Evolutionary conservation across 2,797 vertebrate genomes (phyloP), one percentile per base, ranked within the genome.

Genomic region (Gymnothorax javanicus): DNA sequence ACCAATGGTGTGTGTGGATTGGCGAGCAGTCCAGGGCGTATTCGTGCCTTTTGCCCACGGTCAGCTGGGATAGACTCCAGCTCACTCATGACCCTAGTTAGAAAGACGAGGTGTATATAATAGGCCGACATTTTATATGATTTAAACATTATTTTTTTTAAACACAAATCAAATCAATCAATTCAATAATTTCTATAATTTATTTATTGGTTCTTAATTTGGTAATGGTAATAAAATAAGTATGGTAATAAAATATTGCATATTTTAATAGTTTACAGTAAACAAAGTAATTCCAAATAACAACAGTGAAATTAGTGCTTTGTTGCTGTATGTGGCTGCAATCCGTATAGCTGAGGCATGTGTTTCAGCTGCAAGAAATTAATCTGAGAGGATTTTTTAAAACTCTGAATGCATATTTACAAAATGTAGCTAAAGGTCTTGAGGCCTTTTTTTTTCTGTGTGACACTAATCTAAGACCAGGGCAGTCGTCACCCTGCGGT

Each of bases 401-500:
- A 52, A 56, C n/a, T 60, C 33, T 60, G 60, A 84, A 64, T 43
- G 43, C 59, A 84, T 84, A 60, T 83, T 60, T 81, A 83, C n/a
- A 52, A 60, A 15, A 27, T 64, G 59, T 27, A 8, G 58, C 13
- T 7, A 56, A 77, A 17, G 43, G 73, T 43, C 15, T 43, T 17
- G 33, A 52, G 52, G 15, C 33, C 43, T 43, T 77, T 20, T 43
- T 77, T 20, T 12, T 9, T 52, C 6, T 1, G 59, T 11, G 6
- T 8, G 50, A 25, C 84, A 56, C 84, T 85, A 56, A 56, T 54
- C 64, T 71, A 50, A 56, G 64, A 54, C 84, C 8, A 54, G 20
- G 7, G 17, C 83, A 50, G 8, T 85, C 60, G 7, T 25, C 64
- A 13, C 25, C n/a, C 50, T 8, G 23, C 4, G 52, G 27, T 25